Conservation (phyloP, 2,797 vertebrate species). For the Carapus acus region DNA sequence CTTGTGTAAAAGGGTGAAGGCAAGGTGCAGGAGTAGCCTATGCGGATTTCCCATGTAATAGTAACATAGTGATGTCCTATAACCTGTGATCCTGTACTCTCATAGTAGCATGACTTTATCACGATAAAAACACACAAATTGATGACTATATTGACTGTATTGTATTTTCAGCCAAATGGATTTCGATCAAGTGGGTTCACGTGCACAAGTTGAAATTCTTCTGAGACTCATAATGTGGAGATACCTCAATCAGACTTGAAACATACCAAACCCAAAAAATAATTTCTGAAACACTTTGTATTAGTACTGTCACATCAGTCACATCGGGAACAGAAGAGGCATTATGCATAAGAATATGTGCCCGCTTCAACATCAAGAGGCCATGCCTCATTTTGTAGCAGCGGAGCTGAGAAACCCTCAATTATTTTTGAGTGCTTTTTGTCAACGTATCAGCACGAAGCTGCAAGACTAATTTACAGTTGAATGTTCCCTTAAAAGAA, state of each 20-base stretch:
- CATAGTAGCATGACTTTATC: constrained; percentile 26
- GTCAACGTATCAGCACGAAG: constrained; percentile 14
- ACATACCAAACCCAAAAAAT: constrained; percentile 9
- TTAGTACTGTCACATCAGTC: too few relatives aligned
- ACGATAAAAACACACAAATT: constrained; percentile 38
- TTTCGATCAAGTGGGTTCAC: constrained; percentile 37
- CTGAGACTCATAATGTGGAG: constrained; percentile 23
- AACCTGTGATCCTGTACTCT: constrained; percentile 27
- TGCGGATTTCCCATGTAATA: constrained; percentile 5
- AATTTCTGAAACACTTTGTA: too few relatives aligned
- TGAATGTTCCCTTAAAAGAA: constrained; percentile 35
- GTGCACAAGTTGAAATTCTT: constrained; percentile 15
- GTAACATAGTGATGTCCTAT: too few relatives aligned
- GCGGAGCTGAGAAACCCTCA: neutral
- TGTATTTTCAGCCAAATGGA: constrained; percentile 49
- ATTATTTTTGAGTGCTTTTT: constrained; percentile 14
- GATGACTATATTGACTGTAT: constrained; percentile 45
- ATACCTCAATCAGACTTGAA: constrained; percentile 29
- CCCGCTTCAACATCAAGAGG: neutral
- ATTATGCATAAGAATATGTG: neutral
- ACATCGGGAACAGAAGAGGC: too few relatives aligned
- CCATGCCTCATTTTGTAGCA: constrained; percentile 1
- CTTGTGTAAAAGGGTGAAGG: neutral
- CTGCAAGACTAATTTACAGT: constrained; percentile 23
- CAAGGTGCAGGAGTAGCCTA: constrained; percentile 1